Evolutionary conservation across 2,797 vertebrate genomes (phyloP).

Genomic region (Bradypus variegatus): DNA sequence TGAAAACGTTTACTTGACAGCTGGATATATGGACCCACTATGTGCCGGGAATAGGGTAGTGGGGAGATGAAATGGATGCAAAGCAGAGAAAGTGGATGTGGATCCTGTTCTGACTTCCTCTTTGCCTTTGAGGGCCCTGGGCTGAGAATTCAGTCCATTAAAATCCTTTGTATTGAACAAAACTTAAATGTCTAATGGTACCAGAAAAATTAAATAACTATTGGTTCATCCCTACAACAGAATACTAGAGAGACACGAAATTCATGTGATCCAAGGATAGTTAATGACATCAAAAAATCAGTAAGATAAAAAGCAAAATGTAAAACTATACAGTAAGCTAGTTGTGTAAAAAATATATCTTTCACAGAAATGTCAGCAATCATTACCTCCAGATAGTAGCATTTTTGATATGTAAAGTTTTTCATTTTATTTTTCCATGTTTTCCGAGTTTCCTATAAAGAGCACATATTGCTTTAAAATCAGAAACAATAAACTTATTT

Average conservation of each 20-base stretch:
- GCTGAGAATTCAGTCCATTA: neutral
- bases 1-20: neutral
- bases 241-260: neutral
- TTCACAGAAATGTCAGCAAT: constrained; percentile 25
- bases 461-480: neutral
- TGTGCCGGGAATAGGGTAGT: neutral
- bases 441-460: neutral
- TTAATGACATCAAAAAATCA: neutral
- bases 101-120: neutral
- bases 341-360: neutral
- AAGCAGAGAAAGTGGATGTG: neutral
- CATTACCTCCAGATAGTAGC: neutral
- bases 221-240: neutral
- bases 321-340: neutral
- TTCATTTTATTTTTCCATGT: neutral
- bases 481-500: constrained; percentile 7
- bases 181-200: neutral
- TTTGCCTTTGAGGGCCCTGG: neutral
- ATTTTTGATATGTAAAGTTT: neutral
- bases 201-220: neutral
- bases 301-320: neutral
- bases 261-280: neutral
- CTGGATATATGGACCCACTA: neutral
- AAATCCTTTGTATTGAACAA: neutral
- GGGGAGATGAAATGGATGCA: neutral